Conservation (phyloP, 2,797 vertebrate genomes). For the Huso huso region DNA sequence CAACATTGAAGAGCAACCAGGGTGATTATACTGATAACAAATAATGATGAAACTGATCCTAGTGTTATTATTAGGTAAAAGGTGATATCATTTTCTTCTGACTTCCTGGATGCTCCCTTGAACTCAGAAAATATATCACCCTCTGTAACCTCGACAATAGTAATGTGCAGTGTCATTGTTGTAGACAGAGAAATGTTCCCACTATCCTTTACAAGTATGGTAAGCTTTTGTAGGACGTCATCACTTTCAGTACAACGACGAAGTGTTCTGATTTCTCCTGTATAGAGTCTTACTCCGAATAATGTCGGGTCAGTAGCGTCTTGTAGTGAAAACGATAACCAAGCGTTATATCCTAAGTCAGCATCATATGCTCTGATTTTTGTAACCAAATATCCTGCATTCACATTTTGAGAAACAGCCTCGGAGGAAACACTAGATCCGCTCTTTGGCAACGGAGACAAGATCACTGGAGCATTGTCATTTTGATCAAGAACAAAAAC, state of each 20-base stretch:
- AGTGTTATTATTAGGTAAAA: conserved; percentile 22
- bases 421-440: background rate
- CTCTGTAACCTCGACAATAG: too few relatives aligned
- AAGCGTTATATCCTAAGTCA: conserved; percentile 41
- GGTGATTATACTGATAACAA: conserved; percentile 25
- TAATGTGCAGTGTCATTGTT: too few relatives aligned
- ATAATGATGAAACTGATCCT: conserved; percentile 13
- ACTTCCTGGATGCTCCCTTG: conserved; percentile 15
- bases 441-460: background rate
- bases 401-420: background rate
- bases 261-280: conserved; percentile 42
- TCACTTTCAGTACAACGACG: conserved; percentile 40
- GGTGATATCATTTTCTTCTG: conserved; percentile 12
- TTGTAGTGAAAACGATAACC: conserved; percentile 38
- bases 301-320: conserved; percentile 37
- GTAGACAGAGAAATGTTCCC: too few relatives aligned
- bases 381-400: conserved; percentile 2
- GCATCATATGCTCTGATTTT: conserved; percentile 24
- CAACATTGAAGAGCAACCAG: conserved; percentile 30
- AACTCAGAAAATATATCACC: conserved; percentile 1
- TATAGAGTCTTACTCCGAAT: conserved; percentile 39
- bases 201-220: too few relatives aligned
- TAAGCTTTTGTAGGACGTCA: too few relatives aligned
- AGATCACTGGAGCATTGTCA: conserved; percentile 5
- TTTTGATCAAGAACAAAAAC: conserved; percentile 13